Evolutionary conservation across 2,113 vertebrate genomes (phyloP), one percentile per base, ranked within the genome.

Genomic region (Malurus alboscapulatus): DNA sequence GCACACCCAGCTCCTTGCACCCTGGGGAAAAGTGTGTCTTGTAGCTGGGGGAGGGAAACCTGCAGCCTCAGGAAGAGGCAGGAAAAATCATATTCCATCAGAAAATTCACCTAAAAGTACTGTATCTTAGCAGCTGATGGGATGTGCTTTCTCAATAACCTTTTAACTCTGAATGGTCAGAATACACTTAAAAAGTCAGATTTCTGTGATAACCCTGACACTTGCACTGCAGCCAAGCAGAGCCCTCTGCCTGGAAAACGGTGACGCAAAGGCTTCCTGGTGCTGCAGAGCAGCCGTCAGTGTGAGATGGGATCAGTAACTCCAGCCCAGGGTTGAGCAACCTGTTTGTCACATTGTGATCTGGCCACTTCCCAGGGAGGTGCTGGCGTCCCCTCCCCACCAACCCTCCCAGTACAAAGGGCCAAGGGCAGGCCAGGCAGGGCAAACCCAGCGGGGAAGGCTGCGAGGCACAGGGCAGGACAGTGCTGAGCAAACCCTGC

Each of bases 321-420:
- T 76, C 45, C 73, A 90, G 21, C 26, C 65, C 54, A 4, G 42
- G 24, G 17, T 92, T 96, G 88, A 90, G 94, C 89, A 96, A 96
- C 38, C 54, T 75, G 68, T 82, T 92, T 87, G 82, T 91, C 62
- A 80, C 57, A 82, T 25, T 1, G 1, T 4, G 10, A 44, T 87
- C 27, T 57, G 72, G 69, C 44, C 29, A 3, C 54, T 87, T 94
- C 76, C 87, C 5, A 1, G 69, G 69, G 66, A 38, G 16, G 59
- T 81, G 85, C 65, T 86, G 0, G 4, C 51, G 93, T 96, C 88
- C 84, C 90, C 87, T 92, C 61, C 5, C 4, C 24, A 4, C n/a
- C 78, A 65, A n/a, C 13, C 5, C 1, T 7, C 1, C 0, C 16
- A 1, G 74, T 34, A 85, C 87, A 69, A 87, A 95, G 67, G 75